These are phyloP conservation scores for Pandemis corylana DNA, from an alignment of 2,888 invertebrate species.

Conservation along the genomic window DNA sequence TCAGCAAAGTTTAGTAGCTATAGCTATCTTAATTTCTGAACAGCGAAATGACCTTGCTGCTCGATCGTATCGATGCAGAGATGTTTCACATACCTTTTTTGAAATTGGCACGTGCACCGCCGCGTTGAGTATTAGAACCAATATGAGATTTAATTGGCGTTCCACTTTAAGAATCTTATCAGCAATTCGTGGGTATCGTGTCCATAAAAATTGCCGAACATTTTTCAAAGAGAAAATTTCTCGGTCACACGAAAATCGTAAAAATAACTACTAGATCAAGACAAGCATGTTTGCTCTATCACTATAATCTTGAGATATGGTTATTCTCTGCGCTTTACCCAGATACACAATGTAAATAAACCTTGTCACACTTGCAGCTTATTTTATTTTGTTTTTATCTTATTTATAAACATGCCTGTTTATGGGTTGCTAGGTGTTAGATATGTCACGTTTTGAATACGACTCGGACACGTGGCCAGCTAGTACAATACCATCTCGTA, in stretches of 20 bases:
- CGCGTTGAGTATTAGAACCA: neutral
- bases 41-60: neutral
- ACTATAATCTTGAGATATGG: constrained; percentile 25
- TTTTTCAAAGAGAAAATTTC: neutral
- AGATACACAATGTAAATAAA: constrained; percentile 21
- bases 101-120: neutral
- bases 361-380: constrained; percentile 26
- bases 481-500: neutral
- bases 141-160: constrained; percentile 9
- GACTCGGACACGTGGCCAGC: constrained; percentile 26
- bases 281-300: constrained; percentile 7
- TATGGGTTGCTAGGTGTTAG: constrained; percentile 21
- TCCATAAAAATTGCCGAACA: neutral
- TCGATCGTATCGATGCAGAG: neutral
- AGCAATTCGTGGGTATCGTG: neutral
- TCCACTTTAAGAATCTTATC: constrained; percentile 16
- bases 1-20: neutral
- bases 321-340: constrained; percentile 2
- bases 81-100: neutral
- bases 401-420: constrained; percentile 31
- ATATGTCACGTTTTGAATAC: constrained; percentile 38
- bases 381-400: constrained; percentile 26
- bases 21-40: neutral
- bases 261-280: constrained; percentile 9
- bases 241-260: neutral